Evolutionary conservation across 2,888 invertebrate species (phyloP), one percentile per base, ranked within the genome.

Genomic region (Papilio protenor): DNA sequence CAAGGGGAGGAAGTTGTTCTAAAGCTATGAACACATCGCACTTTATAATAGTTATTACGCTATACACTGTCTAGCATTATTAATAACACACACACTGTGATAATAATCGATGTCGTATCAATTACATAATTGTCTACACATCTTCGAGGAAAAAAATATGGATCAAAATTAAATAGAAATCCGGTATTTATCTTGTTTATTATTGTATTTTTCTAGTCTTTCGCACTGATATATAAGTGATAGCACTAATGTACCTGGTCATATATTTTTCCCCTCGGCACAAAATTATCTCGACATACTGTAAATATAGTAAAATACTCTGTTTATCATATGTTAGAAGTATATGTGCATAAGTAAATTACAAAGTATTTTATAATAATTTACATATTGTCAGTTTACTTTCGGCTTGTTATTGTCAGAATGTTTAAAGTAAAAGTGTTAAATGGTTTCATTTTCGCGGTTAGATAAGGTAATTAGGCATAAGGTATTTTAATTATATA

Each of bases 1-100:
- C 85, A 85, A 84, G 81, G 81, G 78, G 82, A 88, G 91, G 92
- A 92, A 89, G 91, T 91, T 89, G 84, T 87, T 84, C 84, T 83
- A 78, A 84, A 80, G 78, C 82, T 79, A 78, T 77, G 66, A 74
- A 78, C 77, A 78, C 75, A 75, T 77, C 73, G 64, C 52, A 52
- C 52, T 45, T 69, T 69, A 75, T 78, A 71, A 75, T 73, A 77
- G 77, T 74, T 75, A 71, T 73, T 72, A 52, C 76, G 45, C 45
- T 73, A 77, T 72, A 72, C 66, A 69, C 21, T 45, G 76, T 52
- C 64, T 45, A 59, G 71, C 33, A 59, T 64, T 23, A 73, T 47
- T 55, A 73, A 77, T 77, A 77, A 69, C 55, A 52, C 66, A 52
- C 66, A 11, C 64, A 75, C 18, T 55, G 45, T 16, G 55, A 52